Base-by-base conservation (phyloP, 2,888 invertebrate genomes). In the Mythimna lalbum region DNA sequence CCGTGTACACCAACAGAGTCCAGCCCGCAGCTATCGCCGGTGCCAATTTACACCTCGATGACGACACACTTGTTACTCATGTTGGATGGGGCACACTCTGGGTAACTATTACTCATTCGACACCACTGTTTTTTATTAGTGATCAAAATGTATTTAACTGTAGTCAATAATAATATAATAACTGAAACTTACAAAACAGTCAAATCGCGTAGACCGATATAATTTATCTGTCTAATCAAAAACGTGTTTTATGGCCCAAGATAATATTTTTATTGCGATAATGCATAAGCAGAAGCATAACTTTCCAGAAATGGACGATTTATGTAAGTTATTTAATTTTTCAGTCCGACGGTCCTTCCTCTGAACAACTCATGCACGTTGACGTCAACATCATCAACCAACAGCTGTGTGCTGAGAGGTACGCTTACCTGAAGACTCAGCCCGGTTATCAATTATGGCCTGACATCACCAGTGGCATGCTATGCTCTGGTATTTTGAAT, bases 401-500 rank as follows among this genome's bases (percentile, higher is more conserved):
- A 4, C 47, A 78, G 1, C 47, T 88, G 1, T 92, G 92, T 67
- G 76, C 81, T 1, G 84, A 85, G 19, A 89, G 90, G 12, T 92
- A 92, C 71, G 86, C 83, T 0, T 68, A 78, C 61, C 80, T 90
- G 61, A 70, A 72, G 36, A 64, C 80, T 4, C 82, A 50, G 43
- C 87, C 87, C 0, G 52, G 63, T 12, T 75, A 33, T 61, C 21
- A 9, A 1, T 14, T 57, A 36, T 88, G 84, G 85, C 89, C 90
- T 12, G 84, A 84, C 62, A 23, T 81, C 33, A 81, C 57, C n/a
- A 36, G 7, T 7, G 55, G 21, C 10, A 93, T 93, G 92, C 9
- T 93, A 39, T 93, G 93, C 81, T 87, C 91, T 23, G 93, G 93
- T 43, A 81, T 88, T 43, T 69, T 74, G 23, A 27, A 77, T 36